Percentiles rank a stretch among this genome's conserved stretches.
phyloP scores from a whole-genome alignment of 2,888 invertebrate genomes.

The Aspidiotus destructor region DNA sequence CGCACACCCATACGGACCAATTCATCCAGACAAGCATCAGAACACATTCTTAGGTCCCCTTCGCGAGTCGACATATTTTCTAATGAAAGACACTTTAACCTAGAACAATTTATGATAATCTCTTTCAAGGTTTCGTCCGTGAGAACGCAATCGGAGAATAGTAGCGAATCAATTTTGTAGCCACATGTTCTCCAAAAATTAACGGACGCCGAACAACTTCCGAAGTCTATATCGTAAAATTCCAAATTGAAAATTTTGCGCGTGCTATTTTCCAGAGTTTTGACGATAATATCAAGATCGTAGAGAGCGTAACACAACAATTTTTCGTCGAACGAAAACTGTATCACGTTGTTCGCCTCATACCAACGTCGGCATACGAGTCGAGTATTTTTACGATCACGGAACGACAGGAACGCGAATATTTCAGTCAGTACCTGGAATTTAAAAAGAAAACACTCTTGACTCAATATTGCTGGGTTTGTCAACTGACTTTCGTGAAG shows the following conservation, averaged over 20 bases:
- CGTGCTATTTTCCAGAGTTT: background rate
- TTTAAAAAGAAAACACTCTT: background rate
- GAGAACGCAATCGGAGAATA: background rate
- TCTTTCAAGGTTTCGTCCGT: background rate
- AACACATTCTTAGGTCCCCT: background rate
- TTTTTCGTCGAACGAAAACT: background rate
- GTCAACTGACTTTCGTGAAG: too few relatives aligned
- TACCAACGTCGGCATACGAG: background rate
- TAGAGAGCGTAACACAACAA: background rate
- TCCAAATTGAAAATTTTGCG: background rate
- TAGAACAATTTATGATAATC: background rate
- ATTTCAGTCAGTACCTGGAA: conserved; percentile 7
- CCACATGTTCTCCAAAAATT: background rate
- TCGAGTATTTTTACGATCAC: background rate
- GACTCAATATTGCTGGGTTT: too few relatives aligned
- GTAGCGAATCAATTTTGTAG: background rate
- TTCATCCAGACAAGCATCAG: background rate
- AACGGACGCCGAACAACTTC: background rate
- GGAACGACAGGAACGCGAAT: background rate
- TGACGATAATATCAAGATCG: background rate
- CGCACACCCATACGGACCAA: background rate
- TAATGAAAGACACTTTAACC: background rate
- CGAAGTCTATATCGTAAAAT: background rate
- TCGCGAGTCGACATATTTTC: background rate
- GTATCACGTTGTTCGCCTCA: background rate